Conservation (phyloP, 2,113 vertebrate species). For the Mobula hypostoma region DNA sequence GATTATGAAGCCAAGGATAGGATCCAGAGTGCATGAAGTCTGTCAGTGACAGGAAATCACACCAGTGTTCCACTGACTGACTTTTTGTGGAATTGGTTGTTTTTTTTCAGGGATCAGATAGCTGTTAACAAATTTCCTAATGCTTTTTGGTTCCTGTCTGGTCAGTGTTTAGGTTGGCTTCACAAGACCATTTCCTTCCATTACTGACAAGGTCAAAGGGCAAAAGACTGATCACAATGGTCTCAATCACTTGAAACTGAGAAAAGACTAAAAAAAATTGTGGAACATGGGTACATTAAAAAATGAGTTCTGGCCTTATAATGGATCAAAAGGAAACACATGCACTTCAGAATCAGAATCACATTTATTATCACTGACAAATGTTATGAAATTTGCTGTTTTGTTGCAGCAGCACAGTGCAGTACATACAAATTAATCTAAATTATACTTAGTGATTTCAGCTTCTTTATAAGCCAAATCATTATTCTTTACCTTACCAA, state of each 20-base stretch:
- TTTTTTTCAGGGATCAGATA: constrained; percentile 18
- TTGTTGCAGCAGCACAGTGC: no score
- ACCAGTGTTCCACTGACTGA: neutral
- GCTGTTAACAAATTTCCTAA: constrained; percentile 31
- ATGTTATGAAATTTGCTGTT: no score
- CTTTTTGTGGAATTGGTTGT: constrained; percentile 11
- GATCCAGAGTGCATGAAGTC: neutral
- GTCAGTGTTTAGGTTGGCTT: constrained; percentile 30
- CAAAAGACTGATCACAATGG: constrained; percentile 4
- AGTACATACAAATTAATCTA: no score
- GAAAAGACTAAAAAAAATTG: neutral
- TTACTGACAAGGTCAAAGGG: constrained; percentile 22
- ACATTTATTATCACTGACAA: no score
- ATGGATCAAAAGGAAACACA: neutral
- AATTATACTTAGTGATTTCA: neutral
- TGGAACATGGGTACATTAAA: neutral
- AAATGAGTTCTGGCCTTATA: neutral
- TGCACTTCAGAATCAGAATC: neutral
- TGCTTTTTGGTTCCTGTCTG: constrained; percentile 31
- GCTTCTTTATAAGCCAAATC: neutral
- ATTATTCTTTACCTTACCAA: neutral
- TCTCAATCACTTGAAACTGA: neutral
- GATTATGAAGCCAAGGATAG: constrained; percentile 6
- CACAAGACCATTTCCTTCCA: constrained; percentile 32
- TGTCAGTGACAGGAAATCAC: constrained; percentile 33